Base-by-base conservation (phyloP, 2,888 invertebrate genomes). In the Rapana venosa region DNA sequence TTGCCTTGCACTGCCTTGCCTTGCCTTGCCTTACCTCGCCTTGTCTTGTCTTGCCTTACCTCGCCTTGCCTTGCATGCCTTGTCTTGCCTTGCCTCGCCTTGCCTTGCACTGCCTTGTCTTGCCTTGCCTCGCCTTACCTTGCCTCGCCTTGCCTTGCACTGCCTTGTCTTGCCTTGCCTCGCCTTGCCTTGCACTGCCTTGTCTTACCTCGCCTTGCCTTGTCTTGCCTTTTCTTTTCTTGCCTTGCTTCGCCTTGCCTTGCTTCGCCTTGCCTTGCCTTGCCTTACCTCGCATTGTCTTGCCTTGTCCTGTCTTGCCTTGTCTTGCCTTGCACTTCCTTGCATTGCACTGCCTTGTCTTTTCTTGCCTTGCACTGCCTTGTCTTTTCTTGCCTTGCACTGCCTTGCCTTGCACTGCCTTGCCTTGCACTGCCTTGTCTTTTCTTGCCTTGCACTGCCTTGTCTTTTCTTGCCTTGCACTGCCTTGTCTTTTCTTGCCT, bases 21-120 rank as follows among this genome's bases (percentile, higher is more conserved):
- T 58, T 89, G 87, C 77, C 79, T 89, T 90, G 85, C 84, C 90
- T 89, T 91, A 89, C 66, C 85, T 36, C 83, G 89, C 85, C 87
- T 89, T 91, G 89, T n/a, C 88, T 79, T 79, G 79, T 32, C 79
- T 79, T 79, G 79, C 32, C 79, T 79, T 79, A 32, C 30, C 79
- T 79, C 32, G 79, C 79, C 79, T 79, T 79, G 79, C 30, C 79
- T 79, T 11, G 35, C 35, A 2, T 35, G 79, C 35, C 17, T 79
- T 1, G 79, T 17, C 35, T 79, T 22, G 79, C 35, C 35, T 79
- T 11, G 35, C 35, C 79, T 79, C 17, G 79, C 32, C 79, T 61
- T 61, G 66, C 66, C 66, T 61, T 61, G 66, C 66, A 11, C 20
- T 15, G 66, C 20, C 66, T 61, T 61, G 66, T 20, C 66, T 20